These are phyloP conservation scores for Rhagium mordax DNA, from an alignment of 2,888 invertebrate genomes.

Conservation along the genomic window DNA sequence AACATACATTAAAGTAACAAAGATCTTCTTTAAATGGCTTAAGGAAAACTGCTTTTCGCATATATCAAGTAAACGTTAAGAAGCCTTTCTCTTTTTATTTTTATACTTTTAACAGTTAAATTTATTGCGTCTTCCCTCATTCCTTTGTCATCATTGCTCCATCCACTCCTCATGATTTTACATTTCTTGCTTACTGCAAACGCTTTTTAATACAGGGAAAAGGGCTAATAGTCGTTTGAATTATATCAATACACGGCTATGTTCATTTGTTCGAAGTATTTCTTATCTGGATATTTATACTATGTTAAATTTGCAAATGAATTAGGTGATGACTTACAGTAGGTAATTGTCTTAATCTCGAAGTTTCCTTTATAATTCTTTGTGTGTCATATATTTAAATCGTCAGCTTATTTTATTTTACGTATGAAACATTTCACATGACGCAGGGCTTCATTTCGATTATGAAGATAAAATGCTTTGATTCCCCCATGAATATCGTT, in stretches of 20 bases:
- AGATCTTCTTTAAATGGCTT: slow-evolving; percentile 55
- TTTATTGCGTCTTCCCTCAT: slow-evolving; percentile 44
- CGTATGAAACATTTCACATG: background rate
- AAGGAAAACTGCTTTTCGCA: slow-evolving; percentile 55
- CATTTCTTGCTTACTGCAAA: background rate
- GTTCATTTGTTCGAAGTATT: background rate
- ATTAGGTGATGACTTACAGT: too few species aligned
- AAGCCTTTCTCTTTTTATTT: slow-evolving; percentile 48
- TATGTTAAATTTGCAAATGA: too few species aligned
- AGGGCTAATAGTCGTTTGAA: background rate
- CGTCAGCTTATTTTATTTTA: background rate
- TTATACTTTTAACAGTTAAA: slow-evolving; percentile 50
- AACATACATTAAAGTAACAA: slow-evolving; percentile 59
- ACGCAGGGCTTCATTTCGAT: slow-evolving; percentile 5
- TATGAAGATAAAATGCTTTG: slow-evolving; percentile 13
- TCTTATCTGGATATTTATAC: background rate
- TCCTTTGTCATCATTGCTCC: slow-evolving; percentile 44
- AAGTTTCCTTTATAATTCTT: too few species aligned
- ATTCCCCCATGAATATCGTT: slow-evolving; percentile 27
- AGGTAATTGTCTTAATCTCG: too few species aligned
- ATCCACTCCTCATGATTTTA: slow-evolving; percentile 16
- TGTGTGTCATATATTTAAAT: too few species aligned
- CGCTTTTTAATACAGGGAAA: background rate
- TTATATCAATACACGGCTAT: background rate
- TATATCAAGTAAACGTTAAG: slow-evolving; percentile 56